phyloP scores from a whole-genome alignment of 2,888 invertebrate species.

The Stegophylla sp. region DNA sequence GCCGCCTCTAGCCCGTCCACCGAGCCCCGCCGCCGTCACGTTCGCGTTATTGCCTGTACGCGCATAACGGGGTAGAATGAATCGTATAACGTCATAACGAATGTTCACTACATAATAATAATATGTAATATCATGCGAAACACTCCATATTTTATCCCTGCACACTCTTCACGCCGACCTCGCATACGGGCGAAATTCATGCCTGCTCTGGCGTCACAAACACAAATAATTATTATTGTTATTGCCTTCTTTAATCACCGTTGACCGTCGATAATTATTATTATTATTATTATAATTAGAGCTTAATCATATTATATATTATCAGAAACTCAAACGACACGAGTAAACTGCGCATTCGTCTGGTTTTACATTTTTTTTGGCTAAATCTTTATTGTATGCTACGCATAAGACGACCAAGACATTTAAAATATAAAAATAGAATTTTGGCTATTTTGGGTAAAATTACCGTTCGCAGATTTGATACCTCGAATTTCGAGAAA shows the following conservation, averaged over 20 bases:
- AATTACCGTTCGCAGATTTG: too few relatives aligned
- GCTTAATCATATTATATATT: slow-evolving; percentile 20
- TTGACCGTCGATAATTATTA: neutral
- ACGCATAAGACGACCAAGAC: too few relatives aligned
- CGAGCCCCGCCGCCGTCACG: neutral
- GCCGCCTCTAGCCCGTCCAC: too few relatives aligned
- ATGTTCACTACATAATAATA: neutral
- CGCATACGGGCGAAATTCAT: slow-evolving; percentile 13
- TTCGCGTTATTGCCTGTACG: neutral
- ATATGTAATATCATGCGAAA: neutral
- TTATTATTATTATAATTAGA: slow-evolving; percentile 19
- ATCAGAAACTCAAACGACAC: neutral
- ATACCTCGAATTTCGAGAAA: too few relatives aligned
- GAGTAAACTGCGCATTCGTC: too few relatives aligned
- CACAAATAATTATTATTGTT: slow-evolving; percentile 29
- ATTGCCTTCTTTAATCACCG: slow-evolving; percentile 8
- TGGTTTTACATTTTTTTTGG: too few relatives aligned
- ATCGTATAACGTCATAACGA: slow-evolving; percentile 1
- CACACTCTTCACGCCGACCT: slow-evolving; percentile 20
- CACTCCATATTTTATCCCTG: neutral
- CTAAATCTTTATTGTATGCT: too few relatives aligned
- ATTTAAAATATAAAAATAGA: too few relatives aligned
- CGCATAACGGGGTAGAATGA: neutral
- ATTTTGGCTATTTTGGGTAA: too few relatives aligned
- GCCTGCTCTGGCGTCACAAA: neutral